phyloP scores from a whole-genome alignment of 2,113 vertebrate genomes.

The Jaculus jaculus region DNA sequence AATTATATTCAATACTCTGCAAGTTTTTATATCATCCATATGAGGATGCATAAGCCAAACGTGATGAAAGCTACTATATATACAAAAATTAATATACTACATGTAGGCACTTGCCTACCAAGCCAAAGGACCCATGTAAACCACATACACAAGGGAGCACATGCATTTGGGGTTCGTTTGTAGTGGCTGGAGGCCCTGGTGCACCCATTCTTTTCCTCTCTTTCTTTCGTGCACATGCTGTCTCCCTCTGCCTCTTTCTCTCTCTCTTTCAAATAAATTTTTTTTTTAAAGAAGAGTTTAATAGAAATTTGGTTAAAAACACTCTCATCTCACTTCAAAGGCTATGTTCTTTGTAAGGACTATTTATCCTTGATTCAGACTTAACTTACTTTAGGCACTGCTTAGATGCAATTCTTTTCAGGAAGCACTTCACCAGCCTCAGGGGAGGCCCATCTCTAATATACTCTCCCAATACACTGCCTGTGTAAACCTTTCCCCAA shows the following conservation, averaged over 20 bases:
- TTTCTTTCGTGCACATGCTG: too few species aligned
- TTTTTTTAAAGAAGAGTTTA: conserved; percentile 70
- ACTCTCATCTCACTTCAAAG: conserved; percentile 23
- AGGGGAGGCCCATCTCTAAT: background rate
- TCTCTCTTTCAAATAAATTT: too few species aligned
- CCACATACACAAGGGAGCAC: too few species aligned
- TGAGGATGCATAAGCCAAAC: conserved; percentile 81
- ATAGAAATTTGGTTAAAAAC: conserved; percentile 52
- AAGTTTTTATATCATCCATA: conserved; percentile 81
- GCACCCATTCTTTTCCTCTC: too few species aligned
- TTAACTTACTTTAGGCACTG: background rate
- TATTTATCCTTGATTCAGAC: background rate
- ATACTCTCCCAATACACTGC: background rate
- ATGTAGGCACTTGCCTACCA: background rate
- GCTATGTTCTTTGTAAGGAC: background rate
- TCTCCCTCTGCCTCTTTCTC: too few species aligned
- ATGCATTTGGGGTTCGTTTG: too few species aligned
- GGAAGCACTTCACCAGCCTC: background rate
- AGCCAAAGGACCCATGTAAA: too few species aligned
- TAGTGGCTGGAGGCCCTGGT: too few species aligned
- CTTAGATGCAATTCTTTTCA: background rate
- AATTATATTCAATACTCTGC: conserved; percentile 49
- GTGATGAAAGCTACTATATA: conserved; percentile 81
- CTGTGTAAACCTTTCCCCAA: too few species aligned
- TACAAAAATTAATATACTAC: conserved; percentile 82